A percentile compares a stretch with the other conserved stretches of the same genome.
These are phyloP conservation scores for Pseudolycoriella hygida DNA, from an alignment of 2,888 invertebrate species.

Conservation along the genomic window DNA sequence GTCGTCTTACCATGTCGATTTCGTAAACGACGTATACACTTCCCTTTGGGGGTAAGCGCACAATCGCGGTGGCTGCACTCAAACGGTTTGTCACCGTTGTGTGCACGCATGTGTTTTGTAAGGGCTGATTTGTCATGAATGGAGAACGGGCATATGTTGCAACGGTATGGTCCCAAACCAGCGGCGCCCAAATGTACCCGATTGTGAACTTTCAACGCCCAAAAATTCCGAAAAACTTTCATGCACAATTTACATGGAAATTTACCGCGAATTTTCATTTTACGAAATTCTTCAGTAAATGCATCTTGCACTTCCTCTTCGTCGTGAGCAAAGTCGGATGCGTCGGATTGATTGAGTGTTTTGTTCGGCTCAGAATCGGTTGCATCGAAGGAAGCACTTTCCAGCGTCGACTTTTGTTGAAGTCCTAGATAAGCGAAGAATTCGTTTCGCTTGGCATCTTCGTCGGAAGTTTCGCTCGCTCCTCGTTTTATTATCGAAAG, in stretches of 20 bases:
- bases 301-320: conserved; percentile 68
- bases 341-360: neutral
- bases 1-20: conserved; percentile 78
- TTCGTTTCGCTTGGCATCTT: conserved; percentile 48
- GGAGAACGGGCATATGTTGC: conserved; percentile 84
- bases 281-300: conserved; percentile 69
- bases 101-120: conserved; percentile 80
- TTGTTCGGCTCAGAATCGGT: neutral
- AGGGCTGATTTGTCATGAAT: conserved; percentile 75
- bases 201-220: conserved; percentile 82
- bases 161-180: conserved; percentile 66
- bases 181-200: conserved; percentile 66
- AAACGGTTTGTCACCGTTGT: conserved; percentile 89
- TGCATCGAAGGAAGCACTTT: neutral
- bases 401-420: conserved; percentile 36
- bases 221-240: conserved; percentile 70
- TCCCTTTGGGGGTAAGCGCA: conserved; percentile 93
- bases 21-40: conserved; percentile 85
- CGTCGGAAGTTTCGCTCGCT: conserved; percentile 25
- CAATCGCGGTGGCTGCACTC: conserved; percentile 91
- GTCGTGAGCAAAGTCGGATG: conserved; percentile 17
- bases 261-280: conserved; percentile 76
- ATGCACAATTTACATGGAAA: conserved; percentile 83
- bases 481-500: conserved; percentile 14
- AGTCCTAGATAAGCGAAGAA: conserved; percentile 68